Conservation (phyloP, 2,888 invertebrate genomes). For the Tridacna gigas region DNA sequence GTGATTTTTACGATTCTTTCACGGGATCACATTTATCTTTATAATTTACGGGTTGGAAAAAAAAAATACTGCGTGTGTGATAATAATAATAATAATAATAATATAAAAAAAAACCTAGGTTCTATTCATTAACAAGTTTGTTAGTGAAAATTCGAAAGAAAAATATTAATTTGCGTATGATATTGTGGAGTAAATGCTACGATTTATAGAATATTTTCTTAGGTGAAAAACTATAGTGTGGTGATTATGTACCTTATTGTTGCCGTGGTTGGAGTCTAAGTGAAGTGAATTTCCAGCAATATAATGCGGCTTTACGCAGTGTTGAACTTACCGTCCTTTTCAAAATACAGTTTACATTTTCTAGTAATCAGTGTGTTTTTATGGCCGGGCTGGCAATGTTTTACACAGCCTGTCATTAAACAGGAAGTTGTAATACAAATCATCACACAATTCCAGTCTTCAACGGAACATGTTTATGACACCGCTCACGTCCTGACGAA, state of each 20-base stretch:
- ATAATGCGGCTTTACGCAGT: not conserved
- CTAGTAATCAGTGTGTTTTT: constrained; percentile 16
- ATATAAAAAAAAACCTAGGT: no score
- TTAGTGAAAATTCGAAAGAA: no score
- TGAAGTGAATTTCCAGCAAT: not conserved
- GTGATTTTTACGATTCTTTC: not conserved
- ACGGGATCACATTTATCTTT: no score
- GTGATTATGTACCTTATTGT: not conserved
- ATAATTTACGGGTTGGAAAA: no score
- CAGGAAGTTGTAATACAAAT: constrained; percentile 60
- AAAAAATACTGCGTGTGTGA: no score
- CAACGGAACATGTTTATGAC: constrained; percentile 33
- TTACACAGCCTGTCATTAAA: constrained; percentile 18
- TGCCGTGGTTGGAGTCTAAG: not conserved
- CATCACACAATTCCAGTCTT: constrained; percentile 38
- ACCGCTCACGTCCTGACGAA: constrained; percentile 45
- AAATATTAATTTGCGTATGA: no score
- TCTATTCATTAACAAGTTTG: no score
- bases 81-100: no score
- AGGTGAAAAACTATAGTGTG: not conserved
- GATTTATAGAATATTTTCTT: not conserved
- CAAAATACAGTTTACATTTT: constrained; percentile 13
- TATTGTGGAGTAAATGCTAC: not conserved
- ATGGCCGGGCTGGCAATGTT: constrained; percentile 29
- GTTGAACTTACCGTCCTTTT: not conserved